These are phyloP conservation scores for Entomobrya proxima DNA, from an alignment of 2,888 invertebrate species.

Conservation along the genomic window DNA sequence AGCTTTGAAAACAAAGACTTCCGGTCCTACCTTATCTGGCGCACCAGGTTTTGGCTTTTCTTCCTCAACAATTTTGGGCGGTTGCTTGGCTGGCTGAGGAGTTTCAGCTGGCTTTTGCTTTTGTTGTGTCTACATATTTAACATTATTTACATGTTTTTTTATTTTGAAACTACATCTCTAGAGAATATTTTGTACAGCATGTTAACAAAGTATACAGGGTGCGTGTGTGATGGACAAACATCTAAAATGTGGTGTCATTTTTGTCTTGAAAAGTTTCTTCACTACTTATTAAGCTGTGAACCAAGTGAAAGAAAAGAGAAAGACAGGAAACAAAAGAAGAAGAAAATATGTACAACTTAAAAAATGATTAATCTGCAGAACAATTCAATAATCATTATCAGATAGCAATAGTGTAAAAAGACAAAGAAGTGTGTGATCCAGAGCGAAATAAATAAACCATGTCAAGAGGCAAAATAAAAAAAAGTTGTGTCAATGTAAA, in stretches of 20 bases:
- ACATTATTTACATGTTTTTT: constrained; percentile 15
- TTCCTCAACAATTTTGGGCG: constrained; percentile 63
- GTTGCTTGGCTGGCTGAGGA: constrained; percentile 50
- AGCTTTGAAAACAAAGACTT: neutral
- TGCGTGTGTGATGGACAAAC: neutral
- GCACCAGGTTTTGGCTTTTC: constrained; percentile 64
- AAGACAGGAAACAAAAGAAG: neutral
- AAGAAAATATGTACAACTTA: neutral
- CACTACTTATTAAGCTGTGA: neutral
- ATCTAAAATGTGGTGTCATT: neutral
- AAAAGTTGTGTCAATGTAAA: too few relatives aligned
- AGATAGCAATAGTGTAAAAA: too few relatives aligned
- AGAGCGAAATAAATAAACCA: neutral
- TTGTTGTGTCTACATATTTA: constrained; percentile 47
- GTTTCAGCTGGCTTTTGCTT: constrained; percentile 60
- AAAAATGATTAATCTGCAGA: neutral
- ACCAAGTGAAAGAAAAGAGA: neutral
- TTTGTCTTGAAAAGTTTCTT: neutral
- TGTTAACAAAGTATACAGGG: neutral
- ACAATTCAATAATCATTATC: too few relatives aligned
- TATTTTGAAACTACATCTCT: neutral
- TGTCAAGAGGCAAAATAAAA: neutral
- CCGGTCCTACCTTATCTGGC: constrained; percentile 48
- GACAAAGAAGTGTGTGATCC: too few relatives aligned
- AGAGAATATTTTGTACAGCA: neutral